Conservation (phyloP, 2,797 vertebrate species). For the Tapirus indicus region DNA sequence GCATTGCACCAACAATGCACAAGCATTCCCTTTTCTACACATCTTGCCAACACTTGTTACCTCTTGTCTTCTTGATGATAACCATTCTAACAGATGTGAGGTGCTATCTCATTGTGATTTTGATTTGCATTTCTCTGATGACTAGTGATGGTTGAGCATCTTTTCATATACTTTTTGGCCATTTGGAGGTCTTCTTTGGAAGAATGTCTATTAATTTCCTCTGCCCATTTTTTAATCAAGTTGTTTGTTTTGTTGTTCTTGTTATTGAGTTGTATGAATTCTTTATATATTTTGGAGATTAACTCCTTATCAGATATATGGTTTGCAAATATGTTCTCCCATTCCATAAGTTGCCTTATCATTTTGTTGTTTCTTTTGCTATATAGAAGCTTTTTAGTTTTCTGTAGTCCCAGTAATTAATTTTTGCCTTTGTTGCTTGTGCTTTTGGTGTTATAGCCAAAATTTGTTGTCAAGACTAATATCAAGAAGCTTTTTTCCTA, state of each 20-base stretch:
- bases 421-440: not conserved
- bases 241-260: not conserved
- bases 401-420: not conserved
- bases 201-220: not conserved
- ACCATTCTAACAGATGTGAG: not conserved
- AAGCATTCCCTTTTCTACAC: not conserved
- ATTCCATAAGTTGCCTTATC: not conserved
- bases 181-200: not conserved
- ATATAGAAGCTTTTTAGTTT: not conserved
- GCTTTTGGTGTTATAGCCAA: not conserved
- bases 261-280: not conserved
- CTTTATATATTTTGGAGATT: not conserved
- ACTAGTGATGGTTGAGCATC: not conserved
- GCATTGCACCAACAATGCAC: not conserved
- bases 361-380: not conserved
- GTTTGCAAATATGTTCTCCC: not conserved
- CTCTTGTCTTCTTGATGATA: not conserved
- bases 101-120: not conserved
- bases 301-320: not conserved
- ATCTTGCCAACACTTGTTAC: not conserved
- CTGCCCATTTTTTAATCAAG: not conserved
- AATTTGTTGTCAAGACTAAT: not conserved
- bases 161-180: not conserved
- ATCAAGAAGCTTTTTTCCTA: not conserved
- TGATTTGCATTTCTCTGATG: not conserved